Base-by-base conservation (phyloP, 2,113 vertebrate species). In the Sander vitreus region DNA sequence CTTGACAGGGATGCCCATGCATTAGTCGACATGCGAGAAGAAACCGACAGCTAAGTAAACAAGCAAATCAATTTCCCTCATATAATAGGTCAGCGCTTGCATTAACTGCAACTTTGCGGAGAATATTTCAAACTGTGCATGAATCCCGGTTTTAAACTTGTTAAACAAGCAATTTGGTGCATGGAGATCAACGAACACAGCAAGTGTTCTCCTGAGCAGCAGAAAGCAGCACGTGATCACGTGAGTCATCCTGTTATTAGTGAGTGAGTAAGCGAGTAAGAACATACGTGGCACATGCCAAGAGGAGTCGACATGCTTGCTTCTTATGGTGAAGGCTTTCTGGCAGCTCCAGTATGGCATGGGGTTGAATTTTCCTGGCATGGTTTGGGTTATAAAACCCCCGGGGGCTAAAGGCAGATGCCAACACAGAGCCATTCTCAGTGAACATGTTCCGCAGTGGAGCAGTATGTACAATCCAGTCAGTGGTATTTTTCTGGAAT, bases 271-370 rank as follows among this genome's bases (percentile, higher is more conserved):
- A 12, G 55, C 33, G 84, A 91, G 55, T 69, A 65, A 12, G 55
- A 87, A 81, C 87, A 87, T 91, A 84, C 85, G 87, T 92, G 89
- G 80, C 84, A 87, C 84, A 87, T 84, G 87, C 77, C 91, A 87
- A 75, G 33, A 68, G n/a, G 25, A 53, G 57, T 84, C 76, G 59
- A 60, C 83, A 54, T 27, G 78, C 76, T 59, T 5, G 57, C 71
- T 25, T 71, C 81, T 63, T 55, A 75, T 73, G 85, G 79, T 39
- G 84, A 85, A 27, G 18, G 78, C 66, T 81, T 2, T 9, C 69
- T 91, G 89, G 90, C 87, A 88, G 84, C 79, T 79, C 78, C 73
- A 53, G 54, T 54, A 48, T 90, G 89, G 73, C 51, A 69, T 48
- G 33, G 57, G 66, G 74, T 80, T 71, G 58, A 30, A 68, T 85